Evolutionary conservation across 2,113 vertebrate genomes (phyloP).

Genomic region (Hymenochirus boettgeri): DNA sequence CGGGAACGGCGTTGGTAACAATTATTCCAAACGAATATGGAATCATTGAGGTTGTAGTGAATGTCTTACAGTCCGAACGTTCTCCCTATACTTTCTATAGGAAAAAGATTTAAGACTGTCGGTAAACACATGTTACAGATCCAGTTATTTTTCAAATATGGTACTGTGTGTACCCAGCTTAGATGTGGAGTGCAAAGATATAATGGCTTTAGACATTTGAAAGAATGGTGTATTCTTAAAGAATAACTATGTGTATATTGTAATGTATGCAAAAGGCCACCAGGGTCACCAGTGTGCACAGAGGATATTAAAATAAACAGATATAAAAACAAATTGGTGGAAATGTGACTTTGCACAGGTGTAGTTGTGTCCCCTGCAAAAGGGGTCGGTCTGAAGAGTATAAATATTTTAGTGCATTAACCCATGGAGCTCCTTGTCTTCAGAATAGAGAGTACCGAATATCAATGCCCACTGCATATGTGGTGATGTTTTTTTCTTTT

Average conservation of each 20-base stretch:
- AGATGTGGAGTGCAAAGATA: too few species aligned
- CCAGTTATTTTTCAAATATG: too few species aligned
- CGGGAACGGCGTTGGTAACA: too few species aligned
- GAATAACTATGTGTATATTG: conserved; percentile 36
- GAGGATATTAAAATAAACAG: conserved; percentile 37
- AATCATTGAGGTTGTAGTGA: too few species aligned
- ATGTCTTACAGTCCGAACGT: too few species aligned
- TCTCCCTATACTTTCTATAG: too few species aligned
- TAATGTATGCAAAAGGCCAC: conserved; percentile 38
- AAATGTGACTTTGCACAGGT: conserved; percentile 29
- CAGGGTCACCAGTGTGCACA: conserved; percentile 35
- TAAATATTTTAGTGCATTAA: conserved; percentile 6
- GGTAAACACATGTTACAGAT: conserved; percentile 3
- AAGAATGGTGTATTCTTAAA: conserved; percentile 34
- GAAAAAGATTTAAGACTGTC: too few species aligned
- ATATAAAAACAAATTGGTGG: conserved; percentile 37
- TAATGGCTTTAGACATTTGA: too few species aligned
- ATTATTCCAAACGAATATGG: too few species aligned
- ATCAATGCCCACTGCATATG: neutral
- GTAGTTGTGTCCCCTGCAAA: conserved; percentile 21
- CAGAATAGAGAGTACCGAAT: too few species aligned
- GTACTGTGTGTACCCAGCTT: too few species aligned
- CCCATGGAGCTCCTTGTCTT: neutral
- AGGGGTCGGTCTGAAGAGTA: conserved; percentile 22
- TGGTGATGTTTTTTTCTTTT: too few species aligned